Base-by-base conservation (phyloP, 2,113 vertebrate genomes). In the Amblyornis subalaris region DNA sequence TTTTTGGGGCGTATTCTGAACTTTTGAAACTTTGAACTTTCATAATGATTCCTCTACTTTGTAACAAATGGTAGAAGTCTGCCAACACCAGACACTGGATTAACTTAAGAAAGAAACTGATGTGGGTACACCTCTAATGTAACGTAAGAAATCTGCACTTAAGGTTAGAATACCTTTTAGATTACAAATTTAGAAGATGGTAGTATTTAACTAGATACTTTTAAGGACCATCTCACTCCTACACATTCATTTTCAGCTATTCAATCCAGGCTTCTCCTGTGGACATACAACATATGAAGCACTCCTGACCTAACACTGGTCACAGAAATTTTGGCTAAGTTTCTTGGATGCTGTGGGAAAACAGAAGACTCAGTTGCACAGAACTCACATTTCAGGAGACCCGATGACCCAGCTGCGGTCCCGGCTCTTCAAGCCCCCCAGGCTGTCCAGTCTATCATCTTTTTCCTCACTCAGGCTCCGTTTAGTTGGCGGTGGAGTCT, bases 391-490 rank as follows among this genome's bases (percentile, higher is more conserved):
- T 97, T 99, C 99, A 9, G 99, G 99, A 38, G 99, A 99, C 11
- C 99, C 99, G 45, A 99, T 98, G 96, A 99, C 97, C 99, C 99
- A 99, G 96, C 98, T 97, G 23, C 98, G 98, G 74, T 99, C 99
- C 58, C 98, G 97, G 95, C 98, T 97, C 96, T 98, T 99, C 71
- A 99, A 97, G 54, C 98, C 97, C 0, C 98, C 96, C 61, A 99
- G 98, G 90, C 98, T 97, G 88, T 99, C 98, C 2, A 99, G 75
- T 4, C 97, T 98, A 70, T 99, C 99, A 1, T 99, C 98, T 28
- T 99, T 99, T 72, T 99, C 99, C 86, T 99, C 99, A 2, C 99
- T 99, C 81, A 99, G 97, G 94, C 99, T 99, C 94, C 99, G 98
- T 76, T 99, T 99, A 78, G 98, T 99, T 7, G 99, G 98, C 1